Percentiles rank a stretch among this genome's conserved stretches.
Evolutionary conservation across 2,797 vertebrate genomes (phyloP).

Genomic region (Xerus rutilus): DNA sequence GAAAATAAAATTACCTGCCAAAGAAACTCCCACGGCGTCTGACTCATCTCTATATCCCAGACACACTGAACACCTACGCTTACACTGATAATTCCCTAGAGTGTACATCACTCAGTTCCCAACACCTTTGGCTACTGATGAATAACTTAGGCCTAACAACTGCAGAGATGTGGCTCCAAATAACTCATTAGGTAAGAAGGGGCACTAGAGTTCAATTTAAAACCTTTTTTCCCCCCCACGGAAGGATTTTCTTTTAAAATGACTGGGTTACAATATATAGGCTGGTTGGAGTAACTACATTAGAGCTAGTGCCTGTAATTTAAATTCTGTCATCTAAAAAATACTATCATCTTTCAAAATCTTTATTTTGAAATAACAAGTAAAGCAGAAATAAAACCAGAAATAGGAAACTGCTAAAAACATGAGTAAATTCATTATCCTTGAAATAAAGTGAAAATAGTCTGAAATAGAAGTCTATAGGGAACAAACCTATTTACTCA

Average conservation of each 20-base stretch:
- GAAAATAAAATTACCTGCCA: slow-evolving; percentile 69
- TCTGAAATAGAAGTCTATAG: not conserved
- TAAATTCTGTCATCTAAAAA: not conserved
- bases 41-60: slow-evolving; percentile 62
- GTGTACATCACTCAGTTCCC: not conserved
- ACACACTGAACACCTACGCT: not conserved
- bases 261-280: not conserved
- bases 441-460: slow-evolving; percentile 22
- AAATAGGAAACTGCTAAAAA: slow-evolving; percentile 33
- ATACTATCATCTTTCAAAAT: not conserved
- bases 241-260: slow-evolving; percentile 26
- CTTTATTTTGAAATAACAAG: slow-evolving; percentile 17
- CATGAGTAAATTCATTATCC: slow-evolving; percentile 23
- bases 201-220: not conserved
- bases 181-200: not conserved
- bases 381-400: slow-evolving; percentile 46
- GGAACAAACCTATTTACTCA: not conserved
- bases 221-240: not conserved
- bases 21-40: slow-evolving; percentile 40
- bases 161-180: not conserved
- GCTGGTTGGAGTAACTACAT: not conserved
- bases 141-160: not conserved
- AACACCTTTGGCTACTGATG: not conserved
- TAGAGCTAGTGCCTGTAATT: not conserved
- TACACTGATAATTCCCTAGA: not conserved